Evolutionary conservation across 2,113 vertebrate species (phyloP), one percentile per base, ranked within the genome.

Genomic region (Chlamydotis undulata): DNA sequence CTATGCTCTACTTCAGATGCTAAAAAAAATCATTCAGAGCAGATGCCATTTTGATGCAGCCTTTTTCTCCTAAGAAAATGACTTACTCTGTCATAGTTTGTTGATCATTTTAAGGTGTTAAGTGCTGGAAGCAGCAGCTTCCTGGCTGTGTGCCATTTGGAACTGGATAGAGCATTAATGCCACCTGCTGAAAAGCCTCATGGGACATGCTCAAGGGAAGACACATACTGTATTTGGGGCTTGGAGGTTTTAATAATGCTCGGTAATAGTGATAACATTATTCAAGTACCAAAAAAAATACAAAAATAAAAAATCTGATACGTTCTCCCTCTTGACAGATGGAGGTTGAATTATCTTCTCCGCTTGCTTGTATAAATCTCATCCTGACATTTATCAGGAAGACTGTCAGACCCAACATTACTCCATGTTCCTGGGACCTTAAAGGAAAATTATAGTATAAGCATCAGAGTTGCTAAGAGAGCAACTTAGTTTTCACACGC

Each of bases 151-250:
- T 81, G 75, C 55, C 94, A 55, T 87, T 96, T 90, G 94, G 67
- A 78, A 53, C 69, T 76, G 57, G 43, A 57, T 77, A 67, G 96
- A 94, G 29, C 83, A 83, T 84, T 81, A 88, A 93, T 97, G 88
- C 94, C 95, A 97, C 94, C 97, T 97, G 70, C 93, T 97, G 96
- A 97, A 92, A 94, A 91, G 19, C 56, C 52, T 89, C 52, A 35
- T 47, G 43, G 55, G 69, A 84, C 28, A 7, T 95, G 43, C 79
- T 81, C 8, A 7, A 68, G 61, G 37, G 73, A 95, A 89, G 53
- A 82, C 33, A 63, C 41, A 41, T 70, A 23, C 49, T 33, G 13
- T 67, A 53, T 7, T 43, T 73, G 19, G 52, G 52, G 9, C 17
- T 31, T 71, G 23, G 43, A 60, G 63, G 28, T 81, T 96, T 90